phyloP scores from a whole-genome alignment of 1,140 invertebrate genomes.

The Samia ricini region DNA sequence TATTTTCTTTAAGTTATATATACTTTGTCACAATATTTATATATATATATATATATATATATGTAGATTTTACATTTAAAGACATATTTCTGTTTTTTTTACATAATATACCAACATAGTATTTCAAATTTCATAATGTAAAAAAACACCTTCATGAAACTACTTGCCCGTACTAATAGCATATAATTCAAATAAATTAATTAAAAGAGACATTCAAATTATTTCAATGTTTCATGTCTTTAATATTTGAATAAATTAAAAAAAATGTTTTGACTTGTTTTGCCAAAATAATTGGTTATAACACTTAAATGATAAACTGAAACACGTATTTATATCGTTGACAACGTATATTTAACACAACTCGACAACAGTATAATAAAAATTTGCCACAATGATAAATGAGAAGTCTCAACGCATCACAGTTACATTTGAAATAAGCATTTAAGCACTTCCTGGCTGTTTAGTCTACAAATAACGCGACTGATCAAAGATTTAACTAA shows the following conservation, averaged over 20 bases:
- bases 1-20: too few relatives aligned
- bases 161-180: too few relatives aligned
- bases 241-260: not conserved
- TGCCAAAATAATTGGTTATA: not conserved
- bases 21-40: too few relatives aligned
- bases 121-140: too few relatives aligned
- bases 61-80: too few relatives aligned
- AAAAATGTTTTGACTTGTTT: not conserved
- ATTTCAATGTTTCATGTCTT: too few relatives aligned
- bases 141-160: too few relatives aligned
- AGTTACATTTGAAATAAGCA: conserved; percentile 46
- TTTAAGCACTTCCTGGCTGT: conserved; percentile 58
- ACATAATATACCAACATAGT: too few relatives aligned
- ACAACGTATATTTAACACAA: conserved; percentile 1
- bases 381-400: conserved; percentile 30
- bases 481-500: conserved; percentile 66
- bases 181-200: too few relatives aligned
- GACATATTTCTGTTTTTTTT: too few relatives aligned
- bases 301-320: not conserved
- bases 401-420: conserved; percentile 32
- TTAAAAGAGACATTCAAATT: too few relatives aligned
- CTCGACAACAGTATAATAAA: not conserved
- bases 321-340: not conserved
- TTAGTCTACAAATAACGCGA: conserved; percentile 68
- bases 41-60: too few relatives aligned